These are phyloP conservation scores for Danaus plexippus DNA, from an alignment of 1,140 invertebrate species.

Conservation along the genomic window DNA sequence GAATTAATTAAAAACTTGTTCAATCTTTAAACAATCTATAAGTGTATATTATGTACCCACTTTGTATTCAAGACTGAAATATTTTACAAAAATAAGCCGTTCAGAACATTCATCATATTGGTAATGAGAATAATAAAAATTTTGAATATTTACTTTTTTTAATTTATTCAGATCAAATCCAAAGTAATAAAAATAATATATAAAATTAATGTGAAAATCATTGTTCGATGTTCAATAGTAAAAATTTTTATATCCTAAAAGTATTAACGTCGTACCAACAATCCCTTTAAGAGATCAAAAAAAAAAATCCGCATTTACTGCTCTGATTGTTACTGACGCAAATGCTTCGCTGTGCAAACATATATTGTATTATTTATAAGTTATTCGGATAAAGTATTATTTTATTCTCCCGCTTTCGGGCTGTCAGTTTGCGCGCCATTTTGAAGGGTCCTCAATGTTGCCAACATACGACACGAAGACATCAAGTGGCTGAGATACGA, in stretches of 20 bases:
- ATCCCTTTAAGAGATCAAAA: slow-evolving; percentile 23
- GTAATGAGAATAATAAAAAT: too few species aligned
- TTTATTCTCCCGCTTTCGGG: slow-evolving; percentile 17
- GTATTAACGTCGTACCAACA: slow-evolving; percentile 29
- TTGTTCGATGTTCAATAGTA: too few species aligned
- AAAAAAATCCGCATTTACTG: slow-evolving; percentile 19
- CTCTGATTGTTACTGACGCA: slow-evolving; percentile 17
- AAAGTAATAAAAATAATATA: slow-evolving; percentile 9
- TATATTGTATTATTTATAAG: slow-evolving; percentile 2
- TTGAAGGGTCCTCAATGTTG: slow-evolving; percentile 53
- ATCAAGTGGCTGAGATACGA: slow-evolving; percentile 40
- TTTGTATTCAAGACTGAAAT: too few species aligned
- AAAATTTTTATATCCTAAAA: slow-evolving; percentile 15
- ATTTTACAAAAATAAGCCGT: too few species aligned
- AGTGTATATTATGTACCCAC: too few species aligned
- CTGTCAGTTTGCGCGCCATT: slow-evolving; percentile 53
- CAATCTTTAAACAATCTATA: too few species aligned
- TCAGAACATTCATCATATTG: too few species aligned
- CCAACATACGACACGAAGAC: slow-evolving; percentile 52
- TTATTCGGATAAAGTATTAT: slow-evolving; percentile 8
- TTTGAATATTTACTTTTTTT: too few species aligned
- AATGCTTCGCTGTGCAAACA: not conserved
- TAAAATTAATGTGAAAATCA: slow-evolving; percentile 2
- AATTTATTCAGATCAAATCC: too few species aligned
- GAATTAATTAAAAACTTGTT: slow-evolving; percentile 37